Conservation (phyloP, 2,888 invertebrate species). For the Cremastinae sp. region DNA sequence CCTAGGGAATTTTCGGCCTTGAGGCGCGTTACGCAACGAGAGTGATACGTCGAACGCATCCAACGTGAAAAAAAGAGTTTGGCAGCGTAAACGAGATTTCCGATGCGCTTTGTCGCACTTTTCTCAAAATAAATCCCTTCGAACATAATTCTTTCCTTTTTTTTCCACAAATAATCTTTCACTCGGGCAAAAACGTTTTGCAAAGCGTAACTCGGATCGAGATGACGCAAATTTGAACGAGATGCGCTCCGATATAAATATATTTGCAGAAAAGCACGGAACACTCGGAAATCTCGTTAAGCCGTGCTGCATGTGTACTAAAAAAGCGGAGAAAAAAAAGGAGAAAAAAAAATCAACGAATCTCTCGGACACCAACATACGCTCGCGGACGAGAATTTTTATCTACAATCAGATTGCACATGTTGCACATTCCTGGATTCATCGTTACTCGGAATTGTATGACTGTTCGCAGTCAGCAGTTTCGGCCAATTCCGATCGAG, state of each 20-base stretch:
- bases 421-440: slow-evolving; percentile 76
- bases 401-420: slow-evolving; percentile 76
- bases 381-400: slow-evolving; percentile 65
- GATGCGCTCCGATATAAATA: too few species aligned
- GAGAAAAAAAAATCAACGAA: too few species aligned
- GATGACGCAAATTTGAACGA: too few species aligned
- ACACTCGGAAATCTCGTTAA: slow-evolving; percentile 24
- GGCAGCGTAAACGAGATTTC: slow-evolving; percentile 41
- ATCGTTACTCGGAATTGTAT: slow-evolving; percentile 76
- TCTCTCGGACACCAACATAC: not conserved
- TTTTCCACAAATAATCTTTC: slow-evolving; percentile 8
- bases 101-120: slow-evolving; percentile 39
- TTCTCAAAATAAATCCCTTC: slow-evolving; percentile 6
- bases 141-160: slow-evolving; percentile 56
- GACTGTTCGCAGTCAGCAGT: slow-evolving; percentile 72
- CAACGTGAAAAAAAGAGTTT: slow-evolving; percentile 56
- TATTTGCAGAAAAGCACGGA: slow-evolving; percentile 1
- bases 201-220: not conserved
- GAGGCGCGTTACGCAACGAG: slow-evolving; percentile 60
- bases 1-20: slow-evolving; percentile 67
- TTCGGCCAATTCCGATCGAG: slow-evolving; percentile 65
- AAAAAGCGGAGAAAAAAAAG: not conserved
- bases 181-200: not conserved
- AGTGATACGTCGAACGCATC: slow-evolving; percentile 64
- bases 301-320: not conserved